Percentiles rank a stretch among this genome's conserved stretches.
Conservation (phyloP, 2,888 invertebrate genomes). For the Latheticus oryzae region DNA sequence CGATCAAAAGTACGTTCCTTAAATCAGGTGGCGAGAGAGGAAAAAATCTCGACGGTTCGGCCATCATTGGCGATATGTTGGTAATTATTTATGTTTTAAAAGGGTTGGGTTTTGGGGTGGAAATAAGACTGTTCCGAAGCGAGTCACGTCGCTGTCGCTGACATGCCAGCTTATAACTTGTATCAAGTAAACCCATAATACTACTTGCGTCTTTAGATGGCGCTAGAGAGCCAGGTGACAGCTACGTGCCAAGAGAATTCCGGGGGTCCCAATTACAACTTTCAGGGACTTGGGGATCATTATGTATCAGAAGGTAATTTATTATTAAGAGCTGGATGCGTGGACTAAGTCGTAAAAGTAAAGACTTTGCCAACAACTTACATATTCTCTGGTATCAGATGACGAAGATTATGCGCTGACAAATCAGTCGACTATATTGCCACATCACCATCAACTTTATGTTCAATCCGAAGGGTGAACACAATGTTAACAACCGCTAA, state of each 20-base stretch:
- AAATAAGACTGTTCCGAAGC: slow-evolving; percentile 59
- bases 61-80: slow-evolving; percentile 24
- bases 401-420: slow-evolving; percentile 1
- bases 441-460: too few species aligned
- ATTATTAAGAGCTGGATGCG: slow-evolving; percentile 5
- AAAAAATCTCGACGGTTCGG: slow-evolving; percentile 24
- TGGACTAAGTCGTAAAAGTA: slow-evolving; percentile 6
- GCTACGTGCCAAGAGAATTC: slow-evolving; percentile 59
- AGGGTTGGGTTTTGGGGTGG: slow-evolving; percentile 51
- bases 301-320: slow-evolving; percentile 20
- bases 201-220: slow-evolving; percentile 57
- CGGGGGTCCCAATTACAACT: slow-evolving; percentile 56
- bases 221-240: slow-evolving; percentile 60
- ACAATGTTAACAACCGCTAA: too few species aligned
- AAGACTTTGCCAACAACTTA: not conserved
- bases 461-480: too few species aligned
- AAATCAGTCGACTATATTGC: too few species aligned
- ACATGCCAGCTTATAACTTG: slow-evolving; percentile 64
- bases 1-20: slow-evolving; percentile 33
- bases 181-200: slow-evolving; percentile 63
- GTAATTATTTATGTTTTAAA: slow-evolving; percentile 51
- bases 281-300: slow-evolving; percentile 45
- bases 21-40: slow-evolving; percentile 25
- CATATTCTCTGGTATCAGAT: slow-evolving; percentile 2
- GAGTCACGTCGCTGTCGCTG: slow-evolving; percentile 61